Evolutionary conservation across 2,888 invertebrate genomes (phyloP).

Genomic region (Sphinx pinastri): DNA sequence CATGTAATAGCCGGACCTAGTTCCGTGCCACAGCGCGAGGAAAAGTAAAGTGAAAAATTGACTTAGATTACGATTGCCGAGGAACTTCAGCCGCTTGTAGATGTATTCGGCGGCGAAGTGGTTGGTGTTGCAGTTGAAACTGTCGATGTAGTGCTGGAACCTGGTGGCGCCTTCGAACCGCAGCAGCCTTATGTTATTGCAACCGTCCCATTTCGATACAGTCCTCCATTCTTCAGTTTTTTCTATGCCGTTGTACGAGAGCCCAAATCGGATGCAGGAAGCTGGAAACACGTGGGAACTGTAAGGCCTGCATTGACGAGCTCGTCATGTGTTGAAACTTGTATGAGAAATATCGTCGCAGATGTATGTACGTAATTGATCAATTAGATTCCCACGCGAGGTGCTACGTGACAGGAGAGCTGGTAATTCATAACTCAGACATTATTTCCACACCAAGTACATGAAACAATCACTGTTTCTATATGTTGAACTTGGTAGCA

Average conservation of each 20-base stretch:
- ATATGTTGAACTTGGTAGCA: too few relatives aligned
- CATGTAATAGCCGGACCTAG: conserved; percentile 96
- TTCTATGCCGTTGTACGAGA: conserved; percentile 92
- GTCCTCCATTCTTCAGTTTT: conserved; percentile 44
- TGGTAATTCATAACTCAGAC: too few relatives aligned
- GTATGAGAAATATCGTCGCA: too few relatives aligned
- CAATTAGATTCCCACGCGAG: too few relatives aligned
- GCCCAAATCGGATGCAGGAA: conserved; percentile 85
- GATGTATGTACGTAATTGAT: too few relatives aligned
- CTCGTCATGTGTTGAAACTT: not conserved
- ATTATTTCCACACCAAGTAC: too few relatives aligned
- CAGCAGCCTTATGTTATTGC: conserved; percentile 93
- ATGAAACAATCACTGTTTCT: too few relatives aligned
- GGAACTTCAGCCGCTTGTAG: conserved; percentile 95
- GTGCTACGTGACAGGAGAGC: too few relatives aligned
- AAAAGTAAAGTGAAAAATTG: conserved; percentile 93
- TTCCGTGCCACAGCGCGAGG: conserved; percentile 98
- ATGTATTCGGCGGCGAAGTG: conserved; percentile 96
- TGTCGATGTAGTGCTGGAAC: conserved; percentile 93
- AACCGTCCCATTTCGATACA: conserved; percentile 90
- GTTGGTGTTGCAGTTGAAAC: conserved; percentile 98
- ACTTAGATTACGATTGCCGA: conserved; percentile 92
- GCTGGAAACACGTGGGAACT: conserved; percentile 60
- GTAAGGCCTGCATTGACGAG: not conserved
- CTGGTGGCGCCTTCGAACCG: conserved; percentile 92